phyloP scores from a whole-genome alignment of 2,113 vertebrate species.

The Promerops cafer region DNA sequence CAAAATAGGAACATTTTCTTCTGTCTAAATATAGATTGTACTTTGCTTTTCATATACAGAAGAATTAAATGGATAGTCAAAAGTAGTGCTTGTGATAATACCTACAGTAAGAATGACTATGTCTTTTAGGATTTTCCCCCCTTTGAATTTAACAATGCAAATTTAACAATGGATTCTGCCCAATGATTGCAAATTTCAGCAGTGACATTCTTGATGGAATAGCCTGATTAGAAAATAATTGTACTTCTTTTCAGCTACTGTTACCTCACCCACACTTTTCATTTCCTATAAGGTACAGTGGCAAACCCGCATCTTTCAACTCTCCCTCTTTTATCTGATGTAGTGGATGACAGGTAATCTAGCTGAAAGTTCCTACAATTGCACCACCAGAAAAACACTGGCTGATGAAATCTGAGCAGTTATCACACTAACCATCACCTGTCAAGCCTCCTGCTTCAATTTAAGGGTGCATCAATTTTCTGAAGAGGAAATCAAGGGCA shows the following conservation, averaged over 20 bases:
- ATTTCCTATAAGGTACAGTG: constrained; percentile 78
- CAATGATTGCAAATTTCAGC: constrained; percentile 51
- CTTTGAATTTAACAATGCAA: constrained; percentile 64
- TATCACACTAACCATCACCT: constrained; percentile 99
- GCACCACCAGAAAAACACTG: constrained; percentile 85
- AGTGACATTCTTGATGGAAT: constrained; percentile 64
- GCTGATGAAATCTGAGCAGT: constrained; percentile 99
- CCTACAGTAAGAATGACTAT: background rate
- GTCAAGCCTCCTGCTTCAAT: constrained; percentile 98
- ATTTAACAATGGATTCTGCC: constrained; percentile 63
- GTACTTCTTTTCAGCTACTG: constrained; percentile 55
- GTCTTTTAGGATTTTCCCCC: constrained; percentile 13
- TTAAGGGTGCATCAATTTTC: constrained; percentile 99
- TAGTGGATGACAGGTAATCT: constrained; percentile 97
- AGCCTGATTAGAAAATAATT: constrained; percentile 77
- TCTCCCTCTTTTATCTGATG: constrained; percentile 96
- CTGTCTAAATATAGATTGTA: constrained; percentile 35
- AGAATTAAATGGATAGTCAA: constrained; percentile 26
- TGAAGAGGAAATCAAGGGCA: constrained; percentile 99
- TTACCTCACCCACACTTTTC: constrained; percentile 78
- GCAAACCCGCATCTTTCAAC: constrained; percentile 86
- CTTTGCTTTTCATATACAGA: constrained; percentile 1
- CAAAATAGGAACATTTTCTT: constrained; percentile 49
- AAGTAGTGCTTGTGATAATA: constrained; percentile 9
- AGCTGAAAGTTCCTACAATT: constrained; percentile 98